Evolutionary conservation across 2,113 vertebrate genomes (phyloP).

Genomic region (Cyanistes caeruleus): DNA sequence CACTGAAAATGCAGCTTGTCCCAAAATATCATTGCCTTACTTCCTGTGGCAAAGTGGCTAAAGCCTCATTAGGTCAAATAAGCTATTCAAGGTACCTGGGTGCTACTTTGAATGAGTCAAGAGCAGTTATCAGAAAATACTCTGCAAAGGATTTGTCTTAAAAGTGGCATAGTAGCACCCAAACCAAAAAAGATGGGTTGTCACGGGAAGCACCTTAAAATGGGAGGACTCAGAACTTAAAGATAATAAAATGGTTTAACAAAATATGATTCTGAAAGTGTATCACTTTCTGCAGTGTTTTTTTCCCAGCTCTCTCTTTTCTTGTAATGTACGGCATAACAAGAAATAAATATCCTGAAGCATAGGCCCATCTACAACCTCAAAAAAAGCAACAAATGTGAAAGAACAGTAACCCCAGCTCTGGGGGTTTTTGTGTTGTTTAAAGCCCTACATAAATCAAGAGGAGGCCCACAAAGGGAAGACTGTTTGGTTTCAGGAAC

Average conservation of each 20-base stretch:
- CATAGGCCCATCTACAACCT: conserved; percentile 38
- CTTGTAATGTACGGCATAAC: background rate
- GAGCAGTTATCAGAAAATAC: background rate
- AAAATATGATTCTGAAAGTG: background rate
- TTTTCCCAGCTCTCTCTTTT: conserved; percentile 39
- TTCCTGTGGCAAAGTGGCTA: background rate
- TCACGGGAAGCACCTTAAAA: background rate
- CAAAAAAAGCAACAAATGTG: conserved; percentile 10
- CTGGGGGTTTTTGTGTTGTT: conserved; percentile 23
- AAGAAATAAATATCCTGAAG: conserved; percentile 43
- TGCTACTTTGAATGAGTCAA: background rate
- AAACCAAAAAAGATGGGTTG: background rate
- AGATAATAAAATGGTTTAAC: background rate
- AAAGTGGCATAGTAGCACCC: background rate
- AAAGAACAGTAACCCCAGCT: conserved; percentile 43
- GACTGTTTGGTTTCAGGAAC: conserved; percentile 61
- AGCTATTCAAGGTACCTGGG: background rate
- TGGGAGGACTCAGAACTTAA: background rate
- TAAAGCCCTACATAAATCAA: conserved; percentile 72
- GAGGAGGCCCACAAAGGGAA: conserved; percentile 65
- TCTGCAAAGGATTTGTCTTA: background rate
- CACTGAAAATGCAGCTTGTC: background rate
- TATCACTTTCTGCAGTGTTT: background rate
- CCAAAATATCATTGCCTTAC: background rate
- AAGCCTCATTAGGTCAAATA: background rate